These are phyloP conservation scores for Lithophane semibrunnea DNA, from an alignment of 2,888 invertebrate species.

Conservation along the genomic window DNA sequence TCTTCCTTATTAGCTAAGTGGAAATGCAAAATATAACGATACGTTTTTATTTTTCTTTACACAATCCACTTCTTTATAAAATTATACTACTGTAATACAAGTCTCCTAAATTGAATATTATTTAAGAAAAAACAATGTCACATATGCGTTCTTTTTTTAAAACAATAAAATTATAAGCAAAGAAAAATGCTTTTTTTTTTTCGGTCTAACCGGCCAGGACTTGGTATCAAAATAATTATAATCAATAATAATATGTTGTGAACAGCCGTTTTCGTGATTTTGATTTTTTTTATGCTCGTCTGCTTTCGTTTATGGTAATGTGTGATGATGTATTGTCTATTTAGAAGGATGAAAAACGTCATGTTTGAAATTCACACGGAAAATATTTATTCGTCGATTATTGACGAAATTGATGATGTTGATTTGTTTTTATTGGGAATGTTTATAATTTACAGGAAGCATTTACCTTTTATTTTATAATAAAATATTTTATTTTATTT, in stretches of 20 bases:
- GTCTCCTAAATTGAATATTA: not conserved
- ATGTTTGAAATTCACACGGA: not conserved
- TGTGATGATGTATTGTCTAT: no score
- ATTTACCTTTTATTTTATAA: not conserved
- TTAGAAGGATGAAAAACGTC: not conserved
- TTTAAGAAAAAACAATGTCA: not conserved
- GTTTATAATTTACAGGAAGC: not conserved
- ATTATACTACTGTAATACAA: not conserved
- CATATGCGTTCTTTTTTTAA: constrained; percentile 24
- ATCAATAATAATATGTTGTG: not conserved
- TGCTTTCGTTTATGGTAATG: not conserved
- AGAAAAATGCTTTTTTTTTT: not conserved
- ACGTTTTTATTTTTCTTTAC: not conserved
- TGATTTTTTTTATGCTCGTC: not conserved
- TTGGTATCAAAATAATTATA: not conserved
- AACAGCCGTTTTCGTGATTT: not conserved
- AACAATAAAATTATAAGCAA: not conserved
- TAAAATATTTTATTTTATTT: not conserved
- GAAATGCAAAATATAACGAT: not conserved
- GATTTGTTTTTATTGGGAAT: not conserved
- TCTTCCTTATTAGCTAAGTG: constrained; percentile 8
- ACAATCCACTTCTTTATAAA: not conserved
- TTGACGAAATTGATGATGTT: not conserved
- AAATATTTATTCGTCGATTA: not conserved
- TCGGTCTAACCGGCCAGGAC: no score